Evolutionary conservation across 2,888 invertebrate genomes (phyloP), one percentile per base, ranked within the genome.

Genomic region (Cantharis rufa): DNA sequence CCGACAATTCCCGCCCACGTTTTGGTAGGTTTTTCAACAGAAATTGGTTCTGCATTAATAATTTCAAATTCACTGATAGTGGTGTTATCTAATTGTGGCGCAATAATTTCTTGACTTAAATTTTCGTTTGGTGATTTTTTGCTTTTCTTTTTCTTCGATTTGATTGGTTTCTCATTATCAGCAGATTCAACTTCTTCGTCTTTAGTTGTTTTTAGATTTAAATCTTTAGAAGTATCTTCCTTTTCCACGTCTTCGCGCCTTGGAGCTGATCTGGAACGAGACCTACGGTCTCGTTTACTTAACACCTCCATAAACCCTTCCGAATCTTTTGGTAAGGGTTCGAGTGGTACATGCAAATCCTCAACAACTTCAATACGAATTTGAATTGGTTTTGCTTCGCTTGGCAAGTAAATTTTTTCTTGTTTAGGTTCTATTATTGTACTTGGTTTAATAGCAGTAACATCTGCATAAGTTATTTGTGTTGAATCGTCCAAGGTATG

Each of bases 281-380:
- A 81, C 62, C 85, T 79, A n/a, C 82, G 81, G 7, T 84, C 84
- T 75, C 81, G 82, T 69, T 81, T 82, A 15, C 79, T 80, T 24
- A 82, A 72, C 13, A 85, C 81, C 15, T 83, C 77, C 27, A 85
- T 83, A 74, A 86, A 86, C 10, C 85, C 85, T 75, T 86, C 84
- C 9, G 82, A 24, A 79, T 85, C 84, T 18, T 78, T 77, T 69
- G 78, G 72, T 15, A 71, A 21, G 62, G 77, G 75, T 79, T 81
- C 80, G 13, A 76, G 71, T 78, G 78, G 71, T 15, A 62, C 21
- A 74, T 77, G 68, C 61, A 76, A 28, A 74, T 83, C 82, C 61
- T 68, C 82, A 62, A 80, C 74, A 15, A 82, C 81, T 71, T 80
- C 79, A 16, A 81, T 78, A 15, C 77, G 77, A 21, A 81, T 78